Percentiles rank a stretch among this genome's conserved stretches.
Evolutionary conservation across 2,113 vertebrate genomes (phyloP).

Genomic region (Vulpes lagopus): DNA sequence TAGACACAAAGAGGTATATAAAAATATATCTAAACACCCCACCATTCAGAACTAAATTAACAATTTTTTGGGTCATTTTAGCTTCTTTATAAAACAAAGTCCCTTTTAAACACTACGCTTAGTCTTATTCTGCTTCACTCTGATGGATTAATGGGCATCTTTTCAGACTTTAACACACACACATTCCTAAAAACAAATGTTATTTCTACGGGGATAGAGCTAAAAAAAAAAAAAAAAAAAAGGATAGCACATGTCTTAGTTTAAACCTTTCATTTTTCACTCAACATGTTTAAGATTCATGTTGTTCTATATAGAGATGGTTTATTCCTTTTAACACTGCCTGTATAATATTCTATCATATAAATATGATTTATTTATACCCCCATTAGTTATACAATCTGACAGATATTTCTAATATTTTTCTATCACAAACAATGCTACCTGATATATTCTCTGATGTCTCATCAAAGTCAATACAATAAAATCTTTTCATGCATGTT

Average conservation of each 20-base stretch:
- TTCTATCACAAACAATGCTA: neutral
- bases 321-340: conserved; percentile 32
- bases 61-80: neutral
- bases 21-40: neutral
- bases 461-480: neutral
- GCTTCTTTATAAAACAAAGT: conserved; percentile 38
- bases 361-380: neutral
- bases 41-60: neutral
- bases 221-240: neutral
- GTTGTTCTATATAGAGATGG: neutral
- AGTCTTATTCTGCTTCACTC: neutral
- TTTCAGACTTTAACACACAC: neutral
- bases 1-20: neutral
- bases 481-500: neutral
- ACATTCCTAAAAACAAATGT: neutral
- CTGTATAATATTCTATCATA: neutral
- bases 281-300: neutral
- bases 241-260: neutral
- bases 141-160: neutral
- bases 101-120: neutral
- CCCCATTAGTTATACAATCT: neutral
- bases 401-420: neutral
- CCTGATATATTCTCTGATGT: neutral
- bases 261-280: neutral
- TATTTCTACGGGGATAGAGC: neutral